Conservation (phyloP, 2,888 invertebrate genomes). For the Aethes cnicana region DNA sequence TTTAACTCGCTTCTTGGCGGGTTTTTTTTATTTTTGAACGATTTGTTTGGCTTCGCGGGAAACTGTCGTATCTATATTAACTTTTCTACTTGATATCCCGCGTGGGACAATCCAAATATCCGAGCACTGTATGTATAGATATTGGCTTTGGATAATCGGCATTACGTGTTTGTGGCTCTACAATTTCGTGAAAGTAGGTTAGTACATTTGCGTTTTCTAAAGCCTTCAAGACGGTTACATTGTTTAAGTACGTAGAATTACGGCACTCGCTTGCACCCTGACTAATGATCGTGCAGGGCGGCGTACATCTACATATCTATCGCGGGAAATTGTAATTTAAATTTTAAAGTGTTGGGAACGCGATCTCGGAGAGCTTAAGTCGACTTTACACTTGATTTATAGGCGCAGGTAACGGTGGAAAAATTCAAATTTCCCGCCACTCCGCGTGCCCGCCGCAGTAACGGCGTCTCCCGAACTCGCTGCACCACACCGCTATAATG, state of each 20-base stretch:
- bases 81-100: too few relatives aligned
- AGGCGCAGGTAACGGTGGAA: constrained; percentile 77
- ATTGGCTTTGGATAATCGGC: too few relatives aligned
- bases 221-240: constrained; percentile 14
- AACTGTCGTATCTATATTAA: too few relatives aligned
- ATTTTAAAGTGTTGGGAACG: constrained; percentile 75
- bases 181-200: neutral
- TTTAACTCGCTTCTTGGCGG: too few relatives aligned
- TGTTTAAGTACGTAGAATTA: constrained; percentile 21
- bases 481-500: constrained; percentile 56
- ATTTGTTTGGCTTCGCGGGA: too few relatives aligned
- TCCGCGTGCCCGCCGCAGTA: constrained; percentile 47
- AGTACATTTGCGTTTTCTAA: too few relatives aligned
- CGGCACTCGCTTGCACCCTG: constrained; percentile 11
- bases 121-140: too few relatives aligned
- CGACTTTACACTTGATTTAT: constrained; percentile 77
- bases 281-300: constrained; percentile 23
- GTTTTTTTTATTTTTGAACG: too few relatives aligned
- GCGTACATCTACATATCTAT: constrained; percentile 26
- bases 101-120: too few relatives aligned
- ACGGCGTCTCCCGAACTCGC: constrained; percentile 42
- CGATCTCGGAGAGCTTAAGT: constrained; percentile 72
- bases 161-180: too few relatives aligned
- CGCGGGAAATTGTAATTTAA: constrained; percentile 58
- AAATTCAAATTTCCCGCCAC: constrained; percentile 72